Base-by-base conservation (phyloP, 2,797 vertebrate species). In the Nannoperca obscura region DNA sequence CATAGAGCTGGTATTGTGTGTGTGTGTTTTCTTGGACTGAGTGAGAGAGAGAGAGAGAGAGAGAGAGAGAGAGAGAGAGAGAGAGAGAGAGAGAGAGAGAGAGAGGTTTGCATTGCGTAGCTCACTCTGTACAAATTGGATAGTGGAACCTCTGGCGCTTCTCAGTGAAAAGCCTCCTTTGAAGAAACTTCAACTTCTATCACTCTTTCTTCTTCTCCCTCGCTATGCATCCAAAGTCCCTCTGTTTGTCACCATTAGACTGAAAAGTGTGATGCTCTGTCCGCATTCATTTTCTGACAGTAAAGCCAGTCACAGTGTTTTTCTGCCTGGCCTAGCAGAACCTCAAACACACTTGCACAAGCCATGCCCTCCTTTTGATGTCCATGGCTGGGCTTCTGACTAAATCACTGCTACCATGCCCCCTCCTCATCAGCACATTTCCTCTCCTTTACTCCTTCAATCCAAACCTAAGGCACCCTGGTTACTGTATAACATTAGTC, bases 401-500 rank as follows among this genome's bases (percentile, higher is more conserved):
- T 91, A 89, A 92, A 93, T 92, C 89, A 86, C 71, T 78, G 72
- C 53, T 20, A 67, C 81, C 76, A 40, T 78, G 74, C 62, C 77
- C 72, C 76, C 62, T 66, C 74, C 78, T 80, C 83, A 92, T 90
- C 90, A 86, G 61, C 80, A 55, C 83, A 82, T 80, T 89, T 88
- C 86, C 85, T 80, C 63, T 82, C 78, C 61, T 84, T 76, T 84
- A 46, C 81, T 70, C 79, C 72, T 84, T 60, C 58, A 24, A 79
- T 82, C 69, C 78, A 76, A 70, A 82, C 83, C 71, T 68, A 76
- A 91, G 85, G 74, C 79, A 50, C 84, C 54, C 83, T 93, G 94
- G 91, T 94, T 92, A 83, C 84, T 66, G 94, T 94, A 93, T 92
- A 93, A 96, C 95, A 95, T 93, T 87, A 86, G 91, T 94, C 96